Conservation (phyloP, 2,888 invertebrate genomes). For the Acronicta alni region DNA sequence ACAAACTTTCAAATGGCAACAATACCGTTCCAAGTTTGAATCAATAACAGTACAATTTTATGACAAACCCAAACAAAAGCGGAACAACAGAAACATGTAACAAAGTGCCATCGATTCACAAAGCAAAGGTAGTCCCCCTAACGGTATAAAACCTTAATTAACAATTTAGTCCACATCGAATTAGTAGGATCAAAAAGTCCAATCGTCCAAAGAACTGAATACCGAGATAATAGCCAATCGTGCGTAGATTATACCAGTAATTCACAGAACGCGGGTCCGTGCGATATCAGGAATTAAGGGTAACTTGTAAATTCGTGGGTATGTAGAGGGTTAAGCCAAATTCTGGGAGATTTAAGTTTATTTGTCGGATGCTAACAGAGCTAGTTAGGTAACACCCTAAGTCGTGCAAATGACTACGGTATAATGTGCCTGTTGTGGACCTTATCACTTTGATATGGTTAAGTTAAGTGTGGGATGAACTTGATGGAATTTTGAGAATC, state of each 20-base stretch:
- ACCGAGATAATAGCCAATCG: constrained; percentile 54
- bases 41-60: constrained; percentile 18
- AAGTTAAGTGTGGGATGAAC: background rate
- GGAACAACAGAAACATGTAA: constrained; percentile 16
- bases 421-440: constrained; percentile 22
- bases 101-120: constrained; percentile 46
- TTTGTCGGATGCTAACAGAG: constrained; percentile 45
- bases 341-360: constrained; percentile 53
- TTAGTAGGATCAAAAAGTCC: constrained; percentile 72
- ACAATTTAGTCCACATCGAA: constrained; percentile 59
- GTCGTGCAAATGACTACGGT: constrained; percentile 50
- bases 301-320: constrained; percentile 58
- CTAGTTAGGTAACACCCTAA: constrained; percentile 43
- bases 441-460: constrained; percentile 15
- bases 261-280: constrained; percentile 49
- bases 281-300: constrained; percentile 55
- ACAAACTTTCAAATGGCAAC: background rate
- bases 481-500: background rate
- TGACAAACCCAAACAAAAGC: constrained; percentile 19
- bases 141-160: constrained; percentile 62
- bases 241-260: constrained; percentile 57
- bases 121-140: constrained; percentile 55
- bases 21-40: constrained; percentile 1
- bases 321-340: constrained; percentile 52
- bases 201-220: constrained; percentile 62